phyloP scores from a whole-genome alignment of 2,113 vertebrate genomes.

The Hipposideros armiger region DNA sequence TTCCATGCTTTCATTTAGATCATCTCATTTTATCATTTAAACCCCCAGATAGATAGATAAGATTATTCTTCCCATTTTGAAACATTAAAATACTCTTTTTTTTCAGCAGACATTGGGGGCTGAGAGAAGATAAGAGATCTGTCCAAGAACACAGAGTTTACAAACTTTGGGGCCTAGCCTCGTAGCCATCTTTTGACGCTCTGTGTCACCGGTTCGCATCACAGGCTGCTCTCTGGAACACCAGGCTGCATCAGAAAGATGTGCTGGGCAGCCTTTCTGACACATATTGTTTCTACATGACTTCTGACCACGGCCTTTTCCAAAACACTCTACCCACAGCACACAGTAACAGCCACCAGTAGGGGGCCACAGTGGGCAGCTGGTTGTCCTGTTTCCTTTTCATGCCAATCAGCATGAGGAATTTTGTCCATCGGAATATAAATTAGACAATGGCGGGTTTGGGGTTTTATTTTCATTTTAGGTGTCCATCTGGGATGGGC shows the following conservation, averaged over 20 bases:
- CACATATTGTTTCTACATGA: not conserved
- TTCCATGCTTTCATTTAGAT: not conserved
- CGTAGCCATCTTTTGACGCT: not conserved
- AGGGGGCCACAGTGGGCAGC: not conserved
- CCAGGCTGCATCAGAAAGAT: rapidly evolving
- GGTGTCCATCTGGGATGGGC: not conserved
- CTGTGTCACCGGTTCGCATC: not conserved
- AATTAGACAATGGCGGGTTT: not conserved
- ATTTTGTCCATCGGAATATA: not conserved
- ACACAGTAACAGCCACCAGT: not conserved
- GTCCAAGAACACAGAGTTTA: not conserved
- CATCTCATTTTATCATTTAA: not conserved
- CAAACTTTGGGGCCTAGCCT: not conserved
- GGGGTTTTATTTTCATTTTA: not conserved
- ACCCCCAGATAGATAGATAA: not conserved
- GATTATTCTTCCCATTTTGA: not conserved
- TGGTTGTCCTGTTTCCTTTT: not conserved
- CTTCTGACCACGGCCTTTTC: not conserved
- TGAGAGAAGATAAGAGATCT: not conserved
- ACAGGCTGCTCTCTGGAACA: not conserved
- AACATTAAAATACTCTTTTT: not conserved
- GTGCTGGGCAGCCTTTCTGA: not conserved
- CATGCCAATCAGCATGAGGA: not conserved
- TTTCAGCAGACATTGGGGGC: not conserved
- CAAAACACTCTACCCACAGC: not conserved